Base-by-base conservation (phyloP, 2,888 invertebrate genomes). In the Leptinotarsa haldemani region DNA sequence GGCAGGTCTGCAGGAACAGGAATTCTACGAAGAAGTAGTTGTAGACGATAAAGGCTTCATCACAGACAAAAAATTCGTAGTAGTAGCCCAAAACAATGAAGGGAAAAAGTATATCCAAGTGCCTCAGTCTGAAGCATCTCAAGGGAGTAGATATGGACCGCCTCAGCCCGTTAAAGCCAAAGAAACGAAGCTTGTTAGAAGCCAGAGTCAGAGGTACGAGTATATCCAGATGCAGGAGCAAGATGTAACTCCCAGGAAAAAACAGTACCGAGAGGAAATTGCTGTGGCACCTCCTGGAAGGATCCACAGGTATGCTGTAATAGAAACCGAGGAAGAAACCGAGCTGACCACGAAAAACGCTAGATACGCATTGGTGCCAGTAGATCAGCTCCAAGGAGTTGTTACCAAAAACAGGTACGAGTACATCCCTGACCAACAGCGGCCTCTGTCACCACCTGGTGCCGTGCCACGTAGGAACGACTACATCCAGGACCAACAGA, bases 261-360 rank as follows among this genome's bases (percentile, higher is more conserved):
- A 89, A 50, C 70, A 73, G 53, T 53, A 71, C 25, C 88, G 87
- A 0, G 88, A 88, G 78, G 79, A 82, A 15, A 89, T 90, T 48
- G 90, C 90, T 74, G 90, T 92, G 0, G 91, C 92, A 69, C 16
- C 46, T 20, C 84, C 91, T 88, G 56, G 86, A 87, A 69, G 89
- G 88, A 88, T 85, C 87, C 82, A 82, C 46, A 78, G 77, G 66
- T 89, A 92, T 88, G 87, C 92, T 86, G 91, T 93, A 9, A 92
- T 92, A 75, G 92, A 92, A 50, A 90, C 91, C 0, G 92, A 92
- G 16, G 92, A 92, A 18, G 91, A 91, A 80, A 87, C 86, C 7
- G 83, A 83, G 61, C 72, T 89, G 67, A 71, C 79, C 7, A 69
- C 75, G 20, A 80, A 74, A 70, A 82, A 78, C 67, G 82, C 81